Conservation (phyloP, 2,113 vertebrate species). For the Crotalus tigris region DNA sequence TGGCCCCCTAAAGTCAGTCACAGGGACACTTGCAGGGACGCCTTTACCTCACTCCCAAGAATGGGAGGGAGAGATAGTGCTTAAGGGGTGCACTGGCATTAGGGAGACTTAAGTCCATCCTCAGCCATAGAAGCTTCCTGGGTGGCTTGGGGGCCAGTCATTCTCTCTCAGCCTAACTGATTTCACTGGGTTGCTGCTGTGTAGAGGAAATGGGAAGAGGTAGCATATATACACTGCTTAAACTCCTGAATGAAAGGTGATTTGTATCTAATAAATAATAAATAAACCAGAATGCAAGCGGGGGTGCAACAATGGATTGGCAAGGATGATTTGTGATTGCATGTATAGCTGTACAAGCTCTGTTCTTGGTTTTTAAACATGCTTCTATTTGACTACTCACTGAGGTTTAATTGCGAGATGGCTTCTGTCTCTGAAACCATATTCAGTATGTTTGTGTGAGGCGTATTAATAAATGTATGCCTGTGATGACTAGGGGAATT, state of each 20-base stretch:
- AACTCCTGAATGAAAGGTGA: background rate
- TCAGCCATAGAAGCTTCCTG: background rate
- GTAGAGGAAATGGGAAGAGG: background rate
- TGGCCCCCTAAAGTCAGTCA: background rate
- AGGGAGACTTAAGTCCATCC: background rate
- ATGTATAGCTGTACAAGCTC: background rate
- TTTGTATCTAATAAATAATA: background rate
- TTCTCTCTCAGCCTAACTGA: background rate
- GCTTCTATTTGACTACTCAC: background rate
- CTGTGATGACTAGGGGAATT: background rate
- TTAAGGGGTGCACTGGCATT: background rate
- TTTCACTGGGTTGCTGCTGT: background rate
- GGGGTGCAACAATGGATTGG: background rate
- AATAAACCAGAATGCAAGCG: background rate
- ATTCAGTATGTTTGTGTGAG: background rate
- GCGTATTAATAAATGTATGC: background rate
- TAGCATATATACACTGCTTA: background rate
- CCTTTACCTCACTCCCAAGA: background rate
- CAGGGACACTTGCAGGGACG: background rate
- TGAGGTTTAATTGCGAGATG: background rate
- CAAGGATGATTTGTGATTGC: no score
- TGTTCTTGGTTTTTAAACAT: slow-evolving; percentile 4
- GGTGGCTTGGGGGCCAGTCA: background rate
- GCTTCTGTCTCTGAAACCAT: background rate
- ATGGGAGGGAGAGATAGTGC: background rate